Evolutionary conservation across 1,140 invertebrate species (phyloP).

Genomic region (Drosophila seguyi): DNA sequence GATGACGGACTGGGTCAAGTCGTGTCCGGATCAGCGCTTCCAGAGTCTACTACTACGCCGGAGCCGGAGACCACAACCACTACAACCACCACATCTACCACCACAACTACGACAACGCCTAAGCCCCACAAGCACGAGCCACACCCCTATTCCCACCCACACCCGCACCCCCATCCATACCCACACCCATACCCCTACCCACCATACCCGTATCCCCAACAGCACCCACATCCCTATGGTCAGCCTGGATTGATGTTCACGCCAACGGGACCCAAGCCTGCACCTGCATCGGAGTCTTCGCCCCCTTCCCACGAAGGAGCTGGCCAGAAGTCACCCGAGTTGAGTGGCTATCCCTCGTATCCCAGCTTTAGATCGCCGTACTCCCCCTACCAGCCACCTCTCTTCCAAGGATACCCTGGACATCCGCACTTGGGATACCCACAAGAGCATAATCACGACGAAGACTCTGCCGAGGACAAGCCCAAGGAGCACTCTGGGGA

Average conservation of each 20-base stretch:
- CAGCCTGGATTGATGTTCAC: conserved; percentile 12
- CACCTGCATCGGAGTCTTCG: not conserved
- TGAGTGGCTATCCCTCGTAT: conserved; percentile 20
- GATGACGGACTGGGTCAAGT: conserved; percentile 32
- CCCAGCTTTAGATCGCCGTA: conserved; percentile 34
- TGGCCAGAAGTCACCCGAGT: conserved; percentile 9
- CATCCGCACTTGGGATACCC: conserved; percentile 5
- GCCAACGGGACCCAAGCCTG: not conserved
- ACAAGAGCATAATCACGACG: conserved; percentile 2
- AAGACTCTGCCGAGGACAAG: conserved; percentile 19
- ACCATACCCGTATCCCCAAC: conserved; percentile 2
- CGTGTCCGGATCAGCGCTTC: conserved; percentile 5
- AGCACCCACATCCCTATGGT: conserved; percentile 2
- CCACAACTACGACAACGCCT: conserved; percentile 39
- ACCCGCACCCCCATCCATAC: conserved; percentile 1
- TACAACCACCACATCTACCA: conserved; percentile 31
- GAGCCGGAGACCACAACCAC: conserved; percentile 48
- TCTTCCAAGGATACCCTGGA: conserved; percentile 6
- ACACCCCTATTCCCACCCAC: conserved; percentile 7
- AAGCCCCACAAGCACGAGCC: conserved; percentile 35
- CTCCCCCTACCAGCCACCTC: conserved; percentile 33
- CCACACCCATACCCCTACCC: conserved; percentile 17
- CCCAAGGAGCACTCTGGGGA: not conserved
- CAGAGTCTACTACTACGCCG: conserved; percentile 45
- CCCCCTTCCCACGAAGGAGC: not conserved